Evolutionary conservation across 2,113 vertebrate species (phyloP), one percentile per base, ranked within the genome.

Genomic region (Marmota flaviventris): DNA sequence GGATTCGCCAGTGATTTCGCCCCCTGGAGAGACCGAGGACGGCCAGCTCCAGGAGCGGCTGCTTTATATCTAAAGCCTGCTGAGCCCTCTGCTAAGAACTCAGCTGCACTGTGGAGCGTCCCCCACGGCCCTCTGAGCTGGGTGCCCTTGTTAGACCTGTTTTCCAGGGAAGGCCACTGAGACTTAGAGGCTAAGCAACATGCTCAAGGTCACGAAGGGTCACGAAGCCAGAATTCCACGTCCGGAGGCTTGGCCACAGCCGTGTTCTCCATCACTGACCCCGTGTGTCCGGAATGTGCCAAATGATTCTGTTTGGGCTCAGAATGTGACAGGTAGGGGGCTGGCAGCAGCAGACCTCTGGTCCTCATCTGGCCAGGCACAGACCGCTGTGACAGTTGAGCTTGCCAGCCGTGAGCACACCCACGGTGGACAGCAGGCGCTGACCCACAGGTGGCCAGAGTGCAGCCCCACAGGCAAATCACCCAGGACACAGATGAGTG

Each of bases 31-130:
- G 37, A 22, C 83, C 14, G 9, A 27, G 25, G 75, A 25, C 0
- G 2, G 2, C 67, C 42, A 5, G 34, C 17, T 67, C 37, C 53
- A 48, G 10, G 27, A 5, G 16, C 5, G 18, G 22, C 56, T 63
- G 6, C 53, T 53, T 53, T 56, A 27, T 37, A 27, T 37, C 65
- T 13, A 61, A 61, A 85, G 34, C 37, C 37, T 25, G 27, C 82
- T 42, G 56, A 51, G 34, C 77, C 63, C 86, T 79, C 56, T 29
- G 45, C 65, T 87, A 25, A 56, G 88, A 69, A 45, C 13, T 13
- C 7, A 69, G 13, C 70, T 25, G n/a, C 14, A 0, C 14, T 24
- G 14, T 2, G 12, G 65, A 25, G 20, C 0, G n/a, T 18, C 27
- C 65, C 29, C 42, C 5, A 2, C 10, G 9, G 34, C 14, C 18